Percentiles rank a stretch among this genome's conserved stretches.
phyloP scores from a whole-genome alignment of 2,888 invertebrate genomes.

The Melanophora roralis region DNA sequence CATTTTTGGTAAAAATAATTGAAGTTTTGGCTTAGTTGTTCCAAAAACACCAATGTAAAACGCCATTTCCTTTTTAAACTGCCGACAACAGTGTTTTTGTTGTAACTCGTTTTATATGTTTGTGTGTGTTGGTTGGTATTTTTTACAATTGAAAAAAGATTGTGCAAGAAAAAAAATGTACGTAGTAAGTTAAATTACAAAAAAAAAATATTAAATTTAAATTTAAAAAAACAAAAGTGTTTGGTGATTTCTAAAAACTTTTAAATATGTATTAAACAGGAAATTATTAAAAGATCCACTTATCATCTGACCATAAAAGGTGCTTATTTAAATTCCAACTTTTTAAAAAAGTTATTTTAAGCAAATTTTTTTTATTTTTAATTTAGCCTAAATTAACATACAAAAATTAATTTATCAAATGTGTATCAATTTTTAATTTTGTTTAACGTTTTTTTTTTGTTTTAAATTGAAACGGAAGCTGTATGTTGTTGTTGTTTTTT shows the following conservation, averaged over 20 bases:
- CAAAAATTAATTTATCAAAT: constrained; percentile 7
- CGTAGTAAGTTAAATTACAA: no score
- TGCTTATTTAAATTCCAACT: constrained; percentile 24
- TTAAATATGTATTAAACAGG: constrained; percentile 6
- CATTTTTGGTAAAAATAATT: constrained; percentile 22
- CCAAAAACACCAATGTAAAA: no score
- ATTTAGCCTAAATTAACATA: neutral
- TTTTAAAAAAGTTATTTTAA: constrained; percentile 18
- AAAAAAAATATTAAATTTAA: neutral
- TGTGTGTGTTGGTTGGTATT: neutral
- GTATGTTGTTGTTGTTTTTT: constrained; percentile 9
- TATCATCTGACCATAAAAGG: constrained; percentile 18
- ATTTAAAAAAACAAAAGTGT: constrained; percentile 10
- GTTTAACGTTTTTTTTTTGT: neutral
- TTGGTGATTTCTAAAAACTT: neutral
- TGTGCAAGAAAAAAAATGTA: constrained; percentile 17
- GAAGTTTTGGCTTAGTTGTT: no score
- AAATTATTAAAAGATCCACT: neutral
- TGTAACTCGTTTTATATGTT: neutral
- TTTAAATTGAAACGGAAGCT: constrained; percentile 54
- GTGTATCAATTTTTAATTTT: constrained; percentile 18
- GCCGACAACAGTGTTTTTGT: constrained; percentile 12
- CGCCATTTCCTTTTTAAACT: neutral
- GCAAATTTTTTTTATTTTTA: neutral
- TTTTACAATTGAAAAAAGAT: neutral